Evolutionary conservation across 1,140 invertebrate species (phyloP).

Genomic region (Kradibia gibbosae): DNA sequence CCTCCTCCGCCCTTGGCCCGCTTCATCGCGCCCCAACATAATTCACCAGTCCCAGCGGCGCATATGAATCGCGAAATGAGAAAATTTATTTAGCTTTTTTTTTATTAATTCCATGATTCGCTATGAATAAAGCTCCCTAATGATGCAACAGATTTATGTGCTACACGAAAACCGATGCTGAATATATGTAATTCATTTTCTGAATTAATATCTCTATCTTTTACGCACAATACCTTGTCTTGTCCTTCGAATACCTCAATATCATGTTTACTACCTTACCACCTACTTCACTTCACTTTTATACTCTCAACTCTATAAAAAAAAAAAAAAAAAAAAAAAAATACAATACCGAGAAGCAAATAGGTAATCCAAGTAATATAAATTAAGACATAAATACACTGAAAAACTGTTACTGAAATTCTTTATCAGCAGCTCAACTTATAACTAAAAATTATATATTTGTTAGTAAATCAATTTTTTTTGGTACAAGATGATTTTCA

Average conservation of each 20-base stretch:
- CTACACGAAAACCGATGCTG: constrained; percentile 21
- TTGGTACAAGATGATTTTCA: not conserved
- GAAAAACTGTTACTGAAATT: not conserved
- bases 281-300: not conserved
- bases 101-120: constrained; percentile 40
- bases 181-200: constrained; percentile 32
- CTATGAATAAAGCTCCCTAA: constrained; percentile 45
- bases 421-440: not conserved
- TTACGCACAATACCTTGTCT: not conserved
- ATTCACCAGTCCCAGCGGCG: too few relatives aligned
- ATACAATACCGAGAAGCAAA: not conserved
- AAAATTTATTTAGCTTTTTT: constrained; percentile 31
- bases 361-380: not conserved
- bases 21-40: too few relatives aligned
- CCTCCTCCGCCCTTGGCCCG: too few relatives aligned
- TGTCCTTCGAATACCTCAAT: not conserved
- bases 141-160: constrained; percentile 49
- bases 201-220: constrained; percentile 35
- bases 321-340: not conserved
- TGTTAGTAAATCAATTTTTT: not conserved
- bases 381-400: not conserved
- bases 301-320: not conserved
- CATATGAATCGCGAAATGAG: constrained; percentile 1
- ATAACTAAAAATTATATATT: not conserved
- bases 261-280: not conserved